Conservation (phyloP, 2,888 invertebrate genomes). For the Ganaspis brasiliensis region DNA sequence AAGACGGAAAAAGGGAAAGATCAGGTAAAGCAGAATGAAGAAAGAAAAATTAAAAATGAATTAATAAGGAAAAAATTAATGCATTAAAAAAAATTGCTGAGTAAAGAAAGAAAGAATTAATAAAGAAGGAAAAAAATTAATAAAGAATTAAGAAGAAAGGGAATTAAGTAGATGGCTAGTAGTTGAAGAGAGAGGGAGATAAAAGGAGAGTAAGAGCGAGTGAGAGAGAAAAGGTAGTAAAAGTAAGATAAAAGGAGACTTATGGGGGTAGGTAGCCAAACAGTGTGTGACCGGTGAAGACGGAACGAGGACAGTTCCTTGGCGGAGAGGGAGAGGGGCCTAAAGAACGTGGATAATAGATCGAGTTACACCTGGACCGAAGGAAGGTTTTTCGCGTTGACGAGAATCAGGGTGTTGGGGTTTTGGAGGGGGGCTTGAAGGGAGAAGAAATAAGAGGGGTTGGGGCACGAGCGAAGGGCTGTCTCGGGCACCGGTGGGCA, state of each 20-base stretch:
- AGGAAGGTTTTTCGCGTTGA: conserved; percentile 33
- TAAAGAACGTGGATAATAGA: conserved; percentile 43
- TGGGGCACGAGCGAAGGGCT: conserved; percentile 58
- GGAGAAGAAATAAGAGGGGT: conserved; percentile 50
- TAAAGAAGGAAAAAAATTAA: neutral
- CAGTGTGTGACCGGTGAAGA: conserved; percentile 38
- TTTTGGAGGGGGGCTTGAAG: conserved; percentile 37
- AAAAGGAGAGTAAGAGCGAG: conserved; percentile 39
- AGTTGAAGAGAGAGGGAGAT: too few relatives aligned
- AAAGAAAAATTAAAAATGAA: too few relatives aligned
- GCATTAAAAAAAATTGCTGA: too few relatives aligned
- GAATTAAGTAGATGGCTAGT: too few relatives aligned
- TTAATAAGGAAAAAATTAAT: too few relatives aligned
- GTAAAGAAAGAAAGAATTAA: too few relatives aligned
- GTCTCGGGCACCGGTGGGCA: conserved; percentile 55
- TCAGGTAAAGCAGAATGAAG: too few relatives aligned
- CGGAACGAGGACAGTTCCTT: conserved; percentile 23
- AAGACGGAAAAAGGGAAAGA: too few relatives aligned
- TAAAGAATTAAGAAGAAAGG: too few relatives aligned
- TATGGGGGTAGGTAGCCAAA: conserved; percentile 38
- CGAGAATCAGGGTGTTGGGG: conserved; percentile 32
- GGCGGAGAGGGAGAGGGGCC: neutral
- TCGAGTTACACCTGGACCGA: conserved; percentile 54
- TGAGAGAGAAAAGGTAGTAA: conserved; percentile 24
- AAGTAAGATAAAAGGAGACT: conserved; percentile 44